Percentiles rank a stretch among this genome's conserved stretches.
phyloP scores from a whole-genome alignment of 2,113 vertebrate species.

The Solea senegalensis region DNA sequence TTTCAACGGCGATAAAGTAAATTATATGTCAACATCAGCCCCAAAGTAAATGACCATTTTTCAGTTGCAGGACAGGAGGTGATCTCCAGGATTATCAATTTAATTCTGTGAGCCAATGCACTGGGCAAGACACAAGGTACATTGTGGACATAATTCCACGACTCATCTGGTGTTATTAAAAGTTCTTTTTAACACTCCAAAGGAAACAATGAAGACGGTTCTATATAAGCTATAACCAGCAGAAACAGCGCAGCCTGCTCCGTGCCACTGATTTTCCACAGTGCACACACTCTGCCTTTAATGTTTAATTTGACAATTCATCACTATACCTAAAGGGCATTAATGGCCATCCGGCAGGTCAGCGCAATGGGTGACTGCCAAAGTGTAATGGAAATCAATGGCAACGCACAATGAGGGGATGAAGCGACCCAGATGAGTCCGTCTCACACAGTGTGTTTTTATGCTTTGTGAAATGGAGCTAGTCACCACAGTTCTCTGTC shows the following conservation, averaged over 20 bases:
- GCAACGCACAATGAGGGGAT: conserved; percentile 71
- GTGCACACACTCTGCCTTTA: neutral
- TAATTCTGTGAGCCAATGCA: neutral
- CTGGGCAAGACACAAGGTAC: neutral
- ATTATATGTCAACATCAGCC: too few species aligned
- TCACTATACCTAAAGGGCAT: conserved; percentile 56
- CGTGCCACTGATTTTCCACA: neutral
- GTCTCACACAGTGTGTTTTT: conserved; percentile 36
- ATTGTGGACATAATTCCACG: neutral
- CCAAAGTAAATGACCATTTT: neutral
- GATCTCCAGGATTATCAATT: neutral
- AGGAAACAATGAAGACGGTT: conserved; percentile 12
- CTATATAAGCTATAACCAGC: too few species aligned
- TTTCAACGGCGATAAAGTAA: neutral
- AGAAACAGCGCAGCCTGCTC: neutral
- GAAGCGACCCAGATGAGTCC: conserved; percentile 70
- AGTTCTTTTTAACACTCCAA: neutral
- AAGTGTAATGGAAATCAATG: conserved; percentile 80
- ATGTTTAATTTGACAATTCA: conserved; percentile 50
- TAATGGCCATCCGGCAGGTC: conserved; percentile 76
- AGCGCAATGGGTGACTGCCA: conserved; percentile 62
- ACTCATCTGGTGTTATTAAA: neutral
- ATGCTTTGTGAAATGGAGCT: conserved; percentile 39
- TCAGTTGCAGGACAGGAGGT: neutral
- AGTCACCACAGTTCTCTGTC: conserved; percentile 36